Evolutionary conservation across 2,888 invertebrate species (phyloP).

Genomic region (Drosophila nr. fundita): DNA sequence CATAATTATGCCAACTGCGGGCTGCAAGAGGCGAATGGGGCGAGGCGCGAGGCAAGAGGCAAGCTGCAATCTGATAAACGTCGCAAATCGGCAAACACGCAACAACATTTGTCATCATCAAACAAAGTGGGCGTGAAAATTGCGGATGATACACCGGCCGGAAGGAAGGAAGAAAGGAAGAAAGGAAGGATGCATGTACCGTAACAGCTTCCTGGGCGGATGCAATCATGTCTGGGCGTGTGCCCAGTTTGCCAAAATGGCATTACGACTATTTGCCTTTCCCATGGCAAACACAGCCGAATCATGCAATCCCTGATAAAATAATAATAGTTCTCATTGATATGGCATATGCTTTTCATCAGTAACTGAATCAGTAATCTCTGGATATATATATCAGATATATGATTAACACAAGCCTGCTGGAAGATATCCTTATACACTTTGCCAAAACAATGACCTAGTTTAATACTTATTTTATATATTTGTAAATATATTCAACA

Average conservation of each 20-base stretch:
- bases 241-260: conserved; percentile 45
- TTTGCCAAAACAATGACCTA: background rate
- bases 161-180: conserved; percentile 29
- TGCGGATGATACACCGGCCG: conserved; percentile 74
- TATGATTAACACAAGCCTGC: too few species aligned
- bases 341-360: conserved; percentile 43
- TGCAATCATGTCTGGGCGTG: conserved; percentile 72
- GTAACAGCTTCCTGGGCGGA: conserved; percentile 75
- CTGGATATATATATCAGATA: background rate
- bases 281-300: conserved; percentile 59
- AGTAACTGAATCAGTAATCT: conserved; percentile 2
- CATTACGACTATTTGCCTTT: conserved; percentile 75
- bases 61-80: conserved; percentile 76
- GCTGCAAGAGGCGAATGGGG: conserved; percentile 19
- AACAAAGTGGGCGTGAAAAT: conserved; percentile 84
- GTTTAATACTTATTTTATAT: background rate
- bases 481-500: background rate
- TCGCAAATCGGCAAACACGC: conserved; percentile 76
- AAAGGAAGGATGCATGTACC: conserved; percentile 23
- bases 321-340: conserved; percentile 32
- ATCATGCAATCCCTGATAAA: conserved; percentile 39
- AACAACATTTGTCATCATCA: conserved; percentile 80
- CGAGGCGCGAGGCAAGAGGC: background rate
- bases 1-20: conserved; percentile 68
- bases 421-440: background rate